Conservation (phyloP, 2,888 invertebrate species). For the Agriotes lineatus region DNA sequence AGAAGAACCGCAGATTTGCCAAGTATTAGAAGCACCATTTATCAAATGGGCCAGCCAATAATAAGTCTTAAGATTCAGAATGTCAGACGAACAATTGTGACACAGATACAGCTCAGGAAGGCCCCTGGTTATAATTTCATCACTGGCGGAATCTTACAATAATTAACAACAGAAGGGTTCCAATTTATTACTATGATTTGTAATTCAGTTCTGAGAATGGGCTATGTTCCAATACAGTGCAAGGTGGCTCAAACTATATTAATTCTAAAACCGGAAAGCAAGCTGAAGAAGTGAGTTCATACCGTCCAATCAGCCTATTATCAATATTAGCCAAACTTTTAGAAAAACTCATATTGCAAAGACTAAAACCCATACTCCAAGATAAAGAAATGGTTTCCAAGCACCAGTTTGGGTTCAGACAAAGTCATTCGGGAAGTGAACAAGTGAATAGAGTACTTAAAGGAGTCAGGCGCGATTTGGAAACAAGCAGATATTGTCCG, state of each 20-base stretch:
- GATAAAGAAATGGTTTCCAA: not conserved
- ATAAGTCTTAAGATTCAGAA: not conserved
- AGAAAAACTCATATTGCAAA: not conserved
- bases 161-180: not conserved
- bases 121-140: not conserved
- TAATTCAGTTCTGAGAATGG: too few relatives aligned
- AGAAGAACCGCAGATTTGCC: not conserved
- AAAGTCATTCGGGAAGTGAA: not conserved
- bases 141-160: not conserved
- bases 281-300: not conserved
- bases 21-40: not conserved
- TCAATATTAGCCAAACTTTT: not conserved
- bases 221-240: not conserved
- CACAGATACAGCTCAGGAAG: not conserved
- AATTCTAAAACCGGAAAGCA: not conserved
- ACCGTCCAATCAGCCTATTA: not conserved
- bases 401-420: too few relatives aligned
- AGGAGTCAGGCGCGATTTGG: not conserved
- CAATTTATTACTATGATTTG: not conserved
- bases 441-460: not conserved
- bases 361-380: not conserved
- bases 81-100: not conserved
- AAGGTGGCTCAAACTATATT: not conserved
- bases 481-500: not conserved
- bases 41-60: not conserved